These are phyloP conservation scores for Paracentrotus lividus DNA, from an alignment of 53 echinoderm and acorn worm genomes.

Conservation along the genomic window DNA sequence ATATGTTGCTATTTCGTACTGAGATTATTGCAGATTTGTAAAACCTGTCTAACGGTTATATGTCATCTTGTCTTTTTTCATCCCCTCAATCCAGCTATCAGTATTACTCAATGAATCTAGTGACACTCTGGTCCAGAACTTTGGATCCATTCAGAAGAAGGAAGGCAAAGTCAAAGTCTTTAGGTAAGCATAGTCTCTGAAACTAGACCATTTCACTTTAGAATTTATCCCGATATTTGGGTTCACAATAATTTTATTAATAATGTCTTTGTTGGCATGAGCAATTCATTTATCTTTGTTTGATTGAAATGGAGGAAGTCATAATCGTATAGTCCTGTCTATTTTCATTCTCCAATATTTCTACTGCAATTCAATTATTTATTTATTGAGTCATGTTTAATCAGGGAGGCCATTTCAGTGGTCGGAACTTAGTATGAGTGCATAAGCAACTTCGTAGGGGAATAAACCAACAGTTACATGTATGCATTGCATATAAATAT, in stretches of 20 bases:
- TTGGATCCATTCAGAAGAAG: constrained; percentile 46
- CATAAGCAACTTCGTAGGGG: no score
- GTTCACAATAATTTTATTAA: neutral
- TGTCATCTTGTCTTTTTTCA: neutral
- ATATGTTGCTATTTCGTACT: neutral
- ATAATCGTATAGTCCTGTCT: neutral
- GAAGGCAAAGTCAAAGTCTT: constrained; percentile 65
- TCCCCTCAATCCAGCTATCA: constrained; percentile 68
- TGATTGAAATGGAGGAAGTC: neutral
- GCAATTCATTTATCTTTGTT: neutral
- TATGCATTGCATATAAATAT: no score
- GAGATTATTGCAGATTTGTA: neutral
- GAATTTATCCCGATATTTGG: neutral
- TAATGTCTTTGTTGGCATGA: neutral
- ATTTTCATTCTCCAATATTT: neutral
- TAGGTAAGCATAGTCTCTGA: neutral
- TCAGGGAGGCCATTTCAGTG: no score
- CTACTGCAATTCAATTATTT: neutral
- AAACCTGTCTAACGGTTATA: neutral
- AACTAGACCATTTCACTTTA: neutral
- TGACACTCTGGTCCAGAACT: constrained; percentile 67
- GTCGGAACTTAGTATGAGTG: no score
- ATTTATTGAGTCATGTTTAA: neutral
- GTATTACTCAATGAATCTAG: constrained; percentile 71
- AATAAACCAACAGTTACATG: neutral